Conservation (phyloP, 2,113 vertebrate genomes). For the Mus musculus region DNA sequence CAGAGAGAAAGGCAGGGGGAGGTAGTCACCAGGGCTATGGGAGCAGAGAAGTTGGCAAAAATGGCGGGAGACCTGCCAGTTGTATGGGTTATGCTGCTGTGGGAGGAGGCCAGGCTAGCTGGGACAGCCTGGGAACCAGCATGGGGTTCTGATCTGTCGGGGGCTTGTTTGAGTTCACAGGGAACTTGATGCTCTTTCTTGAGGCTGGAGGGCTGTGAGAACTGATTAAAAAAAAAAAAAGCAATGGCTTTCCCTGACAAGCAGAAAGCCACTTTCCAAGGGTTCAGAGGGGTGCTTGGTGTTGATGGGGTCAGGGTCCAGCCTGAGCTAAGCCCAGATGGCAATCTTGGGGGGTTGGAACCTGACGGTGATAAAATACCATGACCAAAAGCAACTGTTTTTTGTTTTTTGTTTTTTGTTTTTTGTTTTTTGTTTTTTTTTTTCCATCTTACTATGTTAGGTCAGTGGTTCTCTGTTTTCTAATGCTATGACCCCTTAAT, state of each 20-base stretch:
- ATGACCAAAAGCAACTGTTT: neutral
- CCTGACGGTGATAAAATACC: neutral
- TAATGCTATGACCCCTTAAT: neutral
- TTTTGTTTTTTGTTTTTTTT: too few relatives aligned
- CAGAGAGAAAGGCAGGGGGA: neutral
- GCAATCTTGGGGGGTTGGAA: neutral
- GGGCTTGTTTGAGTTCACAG: neutral
- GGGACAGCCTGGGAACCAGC: neutral
- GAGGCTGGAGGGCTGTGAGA: neutral
- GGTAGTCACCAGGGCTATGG: neutral
- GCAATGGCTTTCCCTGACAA: neutral
- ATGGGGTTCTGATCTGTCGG: neutral
- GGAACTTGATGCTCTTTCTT: neutral
- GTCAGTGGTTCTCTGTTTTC: neutral
- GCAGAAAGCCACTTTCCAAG: neutral
- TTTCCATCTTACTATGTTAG: neutral
- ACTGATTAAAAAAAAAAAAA: neutral
- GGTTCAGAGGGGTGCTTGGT: neutral
- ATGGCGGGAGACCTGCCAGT: neutral
- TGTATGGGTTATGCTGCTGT: neutral
- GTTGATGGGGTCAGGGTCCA: neutral
- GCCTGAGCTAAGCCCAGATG: neutral
- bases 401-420: too few relatives aligned
- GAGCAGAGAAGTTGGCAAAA: neutral
- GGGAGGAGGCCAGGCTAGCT: neutral